A percentile compares a stretch with the other conserved stretches of the same genome.
These are phyloP conservation scores for Paracentrotus lividus DNA, from an alignment of 53 echinoderm and acorn worm species.

Conservation along the genomic window DNA sequence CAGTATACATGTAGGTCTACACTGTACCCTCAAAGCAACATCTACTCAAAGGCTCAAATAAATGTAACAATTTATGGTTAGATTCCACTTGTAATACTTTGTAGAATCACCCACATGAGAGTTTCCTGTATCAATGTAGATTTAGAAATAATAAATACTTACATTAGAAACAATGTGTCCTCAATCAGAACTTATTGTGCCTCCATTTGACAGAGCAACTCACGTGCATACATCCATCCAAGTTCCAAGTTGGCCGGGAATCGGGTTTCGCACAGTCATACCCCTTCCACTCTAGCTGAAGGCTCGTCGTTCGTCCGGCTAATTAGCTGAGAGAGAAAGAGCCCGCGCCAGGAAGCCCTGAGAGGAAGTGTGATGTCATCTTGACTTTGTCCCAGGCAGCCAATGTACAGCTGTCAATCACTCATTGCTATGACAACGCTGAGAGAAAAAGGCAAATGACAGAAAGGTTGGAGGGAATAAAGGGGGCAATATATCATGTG, in stretches of 20 bases:
- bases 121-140: no score
- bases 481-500: neutral
- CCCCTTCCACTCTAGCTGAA: neutral
- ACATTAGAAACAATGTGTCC: neutral
- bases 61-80: no score
- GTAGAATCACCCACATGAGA: no score
- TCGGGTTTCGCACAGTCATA: neutral
- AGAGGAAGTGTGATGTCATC: conserved; percentile 47
- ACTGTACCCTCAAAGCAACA: no score
- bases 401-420: conserved; percentile 47
- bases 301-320: conserved; percentile 6
- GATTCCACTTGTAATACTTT: no score
- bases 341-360: neutral
- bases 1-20: no score
- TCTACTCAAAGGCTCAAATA: no score
- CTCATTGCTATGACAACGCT: neutral
- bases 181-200: neutral
- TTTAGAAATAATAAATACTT: neutral
- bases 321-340: conserved; percentile 9
- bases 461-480: conserved; percentile 28
- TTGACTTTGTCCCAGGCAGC: conserved; percentile 42
- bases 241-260: neutral
- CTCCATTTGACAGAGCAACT: neutral
- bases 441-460: neutral
- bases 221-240: neutral